Percentiles rank a stretch among this genome's conserved stretches.
Conservation (phyloP, 2,888 invertebrate species). For the Acheta domesticus region DNA sequence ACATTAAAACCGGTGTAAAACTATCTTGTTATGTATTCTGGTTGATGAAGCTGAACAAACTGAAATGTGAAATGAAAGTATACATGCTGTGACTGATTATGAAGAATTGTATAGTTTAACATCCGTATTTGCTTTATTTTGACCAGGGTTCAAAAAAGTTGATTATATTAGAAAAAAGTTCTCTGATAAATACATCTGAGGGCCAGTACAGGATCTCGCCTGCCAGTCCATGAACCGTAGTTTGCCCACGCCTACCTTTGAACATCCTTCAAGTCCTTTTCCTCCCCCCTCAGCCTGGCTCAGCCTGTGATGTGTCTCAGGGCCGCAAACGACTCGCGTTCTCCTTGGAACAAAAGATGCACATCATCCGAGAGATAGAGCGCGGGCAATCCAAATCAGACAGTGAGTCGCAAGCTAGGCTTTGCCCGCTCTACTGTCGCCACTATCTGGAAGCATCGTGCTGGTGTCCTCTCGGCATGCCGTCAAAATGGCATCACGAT, state of each 20-base stretch:
- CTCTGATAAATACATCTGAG: background rate
- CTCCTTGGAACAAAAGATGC: conserved; percentile 59
- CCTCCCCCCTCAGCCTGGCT: conserved; percentile 8
- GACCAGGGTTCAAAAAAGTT: no score
- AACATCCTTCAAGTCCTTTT: background rate
- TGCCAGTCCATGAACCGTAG: background rate
- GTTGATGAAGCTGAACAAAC: no score
- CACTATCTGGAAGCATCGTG: conserved; percentile 58
- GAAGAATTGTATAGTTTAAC: no score
- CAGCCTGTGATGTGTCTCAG: conserved; percentile 42
- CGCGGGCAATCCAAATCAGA: conserved; percentile 58
- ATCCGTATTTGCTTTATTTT: no score
- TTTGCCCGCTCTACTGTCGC: conserved; percentile 57
- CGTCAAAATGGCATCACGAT: conserved; percentile 18
- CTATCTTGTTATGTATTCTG: no score
- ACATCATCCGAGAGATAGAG: conserved; percentile 58
- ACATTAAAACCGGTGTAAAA: no score
- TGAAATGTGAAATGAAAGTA: no score
- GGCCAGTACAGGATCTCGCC: background rate
- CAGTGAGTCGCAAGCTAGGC: conserved; percentile 55
- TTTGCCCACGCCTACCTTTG: conserved; percentile 7
- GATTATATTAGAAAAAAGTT: no score
- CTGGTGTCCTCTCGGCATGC: conserved; percentile 43
- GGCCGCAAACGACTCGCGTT: conserved; percentile 59
- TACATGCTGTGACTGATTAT: no score